Evolutionary conservation across 2,113 vertebrate genomes (phyloP), one percentile per base, ranked within the genome.

Genomic region (Alligator mississippiensis): DNA sequence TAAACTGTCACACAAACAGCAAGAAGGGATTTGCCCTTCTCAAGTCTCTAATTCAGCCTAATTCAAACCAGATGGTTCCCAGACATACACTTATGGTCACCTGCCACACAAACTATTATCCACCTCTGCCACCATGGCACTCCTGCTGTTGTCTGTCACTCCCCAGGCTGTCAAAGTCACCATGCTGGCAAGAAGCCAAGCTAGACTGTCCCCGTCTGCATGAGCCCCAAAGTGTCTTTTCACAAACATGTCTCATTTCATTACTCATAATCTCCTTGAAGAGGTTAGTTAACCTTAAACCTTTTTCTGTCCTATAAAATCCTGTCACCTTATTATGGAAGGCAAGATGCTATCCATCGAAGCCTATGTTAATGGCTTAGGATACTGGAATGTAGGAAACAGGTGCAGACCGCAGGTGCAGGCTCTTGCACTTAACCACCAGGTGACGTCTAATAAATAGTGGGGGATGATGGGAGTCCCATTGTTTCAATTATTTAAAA

Each of bases 61-160:
- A 96, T 94, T 91, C 93, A 88, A 80, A 93, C 72, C 94, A 96
- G 94, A 93, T 90, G 91, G 66, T 59, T 96, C 59, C 10, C 62
- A 86, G 76, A 85, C 25, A 59, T 3, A 1, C 22, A 9, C 47
- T 9, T n/a, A n/a, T 72, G 77, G 61, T 19, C 58, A 84, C 57
- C 77, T 79, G 72, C 38, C 70, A 47, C 0, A 15, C 2, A 1
- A 38, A 16, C 58, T 54, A 0, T 0, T 18, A 55, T 10, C 6
- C 72, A 22, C 58, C 28, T 80, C 18, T 28, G 25, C 25, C 2
- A 4, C 34, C 74, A 79, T n/a, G 0, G 0, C 3, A 68, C 16
- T 55, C 55, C 77, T 28, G 21, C 21, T 1, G 0, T 15, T 30
- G 61, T 25, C 66, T 57, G 13, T 27, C 24, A 1, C 0, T 22